Evolutionary conservation across 2,797 vertebrate species (phyloP).

Genomic region (Enteromius viviparus): DNA sequence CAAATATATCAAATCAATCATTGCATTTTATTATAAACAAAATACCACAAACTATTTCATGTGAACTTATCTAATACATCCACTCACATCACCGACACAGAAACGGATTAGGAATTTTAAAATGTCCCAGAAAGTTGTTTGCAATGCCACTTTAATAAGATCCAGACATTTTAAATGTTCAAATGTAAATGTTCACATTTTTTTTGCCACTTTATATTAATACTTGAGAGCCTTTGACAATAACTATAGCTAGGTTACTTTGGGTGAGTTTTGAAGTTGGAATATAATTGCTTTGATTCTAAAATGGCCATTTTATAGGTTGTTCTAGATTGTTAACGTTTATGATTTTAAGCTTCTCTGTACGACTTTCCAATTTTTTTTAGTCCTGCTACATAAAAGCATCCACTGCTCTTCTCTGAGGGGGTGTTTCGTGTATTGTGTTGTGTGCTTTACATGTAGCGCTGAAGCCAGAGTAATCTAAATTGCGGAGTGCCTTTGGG

Average conservation of each 20-base stretch:
- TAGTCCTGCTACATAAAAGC: neutral
- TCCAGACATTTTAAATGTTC: neutral
- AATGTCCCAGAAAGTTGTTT: neutral
- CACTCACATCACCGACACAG: neutral
- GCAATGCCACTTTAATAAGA: neutral
- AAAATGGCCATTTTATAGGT: neutral
- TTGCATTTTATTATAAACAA: neutral
- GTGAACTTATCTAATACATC: neutral
- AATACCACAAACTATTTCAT: neutral
- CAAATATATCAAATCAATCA: neutral
- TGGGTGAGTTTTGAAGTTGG: neutral
- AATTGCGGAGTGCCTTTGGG: slow-evolving; percentile 6
- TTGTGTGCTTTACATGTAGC: neutral
- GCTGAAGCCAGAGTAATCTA: slow-evolving; percentile 10
- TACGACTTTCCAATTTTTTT: neutral
- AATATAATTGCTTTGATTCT: neutral
- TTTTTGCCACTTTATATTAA: slow-evolving; percentile 5
- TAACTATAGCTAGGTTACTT: neutral
- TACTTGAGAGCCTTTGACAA: neutral
- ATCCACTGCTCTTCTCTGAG: neutral
- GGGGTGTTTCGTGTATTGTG: slow-evolving; percentile 3
- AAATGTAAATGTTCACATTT: neutral
- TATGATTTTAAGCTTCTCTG: neutral
- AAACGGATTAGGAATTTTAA: neutral
- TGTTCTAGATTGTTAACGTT: neutral